Conservation (phyloP, 2,797 vertebrate genomes). For the Gila robusta region DNA sequence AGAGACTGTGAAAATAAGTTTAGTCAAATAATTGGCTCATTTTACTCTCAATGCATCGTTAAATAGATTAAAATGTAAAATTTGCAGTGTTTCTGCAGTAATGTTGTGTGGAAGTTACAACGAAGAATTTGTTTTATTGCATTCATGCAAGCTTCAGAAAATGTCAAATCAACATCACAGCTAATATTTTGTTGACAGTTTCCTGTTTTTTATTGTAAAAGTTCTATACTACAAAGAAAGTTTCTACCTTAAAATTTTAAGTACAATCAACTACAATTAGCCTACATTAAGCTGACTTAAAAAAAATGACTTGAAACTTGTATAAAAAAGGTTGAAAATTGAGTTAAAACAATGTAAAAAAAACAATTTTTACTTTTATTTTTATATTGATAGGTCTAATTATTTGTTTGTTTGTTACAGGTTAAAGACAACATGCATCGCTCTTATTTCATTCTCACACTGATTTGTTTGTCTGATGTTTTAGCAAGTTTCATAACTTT, state of each 20-base stretch:
- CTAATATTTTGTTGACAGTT: background rate
- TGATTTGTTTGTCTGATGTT: conserved; percentile 21
- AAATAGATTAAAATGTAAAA: background rate
- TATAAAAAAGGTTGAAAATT: no score
- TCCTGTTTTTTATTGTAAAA: background rate
- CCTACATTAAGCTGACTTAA: background rate
- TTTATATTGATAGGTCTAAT: background rate
- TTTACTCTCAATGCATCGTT: background rate
- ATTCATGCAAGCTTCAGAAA: background rate
- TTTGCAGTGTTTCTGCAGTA: background rate
- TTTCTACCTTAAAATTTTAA: no score
- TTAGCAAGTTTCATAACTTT: background rate
- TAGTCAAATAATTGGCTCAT: background rate
- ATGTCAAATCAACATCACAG: background rate
- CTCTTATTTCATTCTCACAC: background rate
- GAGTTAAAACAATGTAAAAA: background rate
- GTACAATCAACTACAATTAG: background rate
- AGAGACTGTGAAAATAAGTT: no score
- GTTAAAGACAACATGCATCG: conserved; percentile 40
- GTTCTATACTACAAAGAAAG: background rate
- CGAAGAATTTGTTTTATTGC: background rate
- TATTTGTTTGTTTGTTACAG: conserved; percentile 34
- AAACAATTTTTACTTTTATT: background rate
- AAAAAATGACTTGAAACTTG: background rate
- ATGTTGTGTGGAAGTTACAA: background rate